A percentile compares a stretch with the other conserved stretches of the same genome.
Evolutionary conservation across 1,140 invertebrate species (phyloP).

Genomic region (Scaptomyza montana): DNA sequence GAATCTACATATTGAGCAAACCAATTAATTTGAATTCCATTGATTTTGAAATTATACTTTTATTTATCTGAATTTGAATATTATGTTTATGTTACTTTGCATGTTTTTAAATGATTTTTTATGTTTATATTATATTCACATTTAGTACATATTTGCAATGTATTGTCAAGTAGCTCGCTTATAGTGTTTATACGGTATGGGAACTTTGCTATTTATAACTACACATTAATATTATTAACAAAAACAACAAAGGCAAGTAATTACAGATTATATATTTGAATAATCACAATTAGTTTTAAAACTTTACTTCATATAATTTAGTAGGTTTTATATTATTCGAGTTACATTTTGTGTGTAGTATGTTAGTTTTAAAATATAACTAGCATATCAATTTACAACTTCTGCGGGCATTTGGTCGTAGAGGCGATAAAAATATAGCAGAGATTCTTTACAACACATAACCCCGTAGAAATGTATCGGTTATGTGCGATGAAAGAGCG

Average conservation of each 20-base stretch:
- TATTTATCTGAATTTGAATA: conserved; percentile 58
- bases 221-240: conserved; percentile 25
- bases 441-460: conserved; percentile 60
- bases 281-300: conserved; percentile 73
- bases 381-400: conserved; percentile 80
- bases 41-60: conserved; percentile 49
- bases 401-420: conserved; percentile 54
- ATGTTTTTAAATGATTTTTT: conserved; percentile 5
- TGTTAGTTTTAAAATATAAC: conserved; percentile 53
- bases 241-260: conserved; percentile 44
- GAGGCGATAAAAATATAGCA: conserved; percentile 45
- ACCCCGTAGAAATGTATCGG: conserved; percentile 46
- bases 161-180: conserved; percentile 78
- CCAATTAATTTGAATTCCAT: not conserved
- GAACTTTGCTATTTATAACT: conserved; percentile 24
- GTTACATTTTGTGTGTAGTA: conserved; percentile 26
- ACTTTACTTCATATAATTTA: conserved; percentile 50
- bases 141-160: conserved; percentile 65
- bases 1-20: conserved; percentile 3
- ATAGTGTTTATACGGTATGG: conserved; percentile 27
- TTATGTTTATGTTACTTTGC: conserved; percentile 45
- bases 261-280: conserved; percentile 72
- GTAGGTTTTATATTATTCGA: conserved; percentile 54
- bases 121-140: conserved; percentile 58
- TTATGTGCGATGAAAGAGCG: conserved; percentile 29